Base-by-base conservation (phyloP, 2,113 vertebrate genomes). In the Limnothrissa miodon region DNA sequence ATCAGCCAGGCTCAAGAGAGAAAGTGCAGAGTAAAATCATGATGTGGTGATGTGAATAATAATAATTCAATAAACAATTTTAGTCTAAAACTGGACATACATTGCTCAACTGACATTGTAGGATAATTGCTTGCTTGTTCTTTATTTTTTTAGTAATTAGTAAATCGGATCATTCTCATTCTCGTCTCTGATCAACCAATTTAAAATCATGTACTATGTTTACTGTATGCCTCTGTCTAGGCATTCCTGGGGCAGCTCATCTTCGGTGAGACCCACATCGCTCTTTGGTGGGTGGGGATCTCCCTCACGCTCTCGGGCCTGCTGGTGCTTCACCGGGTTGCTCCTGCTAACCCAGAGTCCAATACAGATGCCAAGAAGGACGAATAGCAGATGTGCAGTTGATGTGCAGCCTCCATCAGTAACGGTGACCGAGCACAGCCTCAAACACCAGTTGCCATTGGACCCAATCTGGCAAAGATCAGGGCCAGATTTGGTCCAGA, bases 241-340 rank as follows among this genome's bases (percentile, higher is more conserved):
- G 97, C 97, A 80, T 88, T 97, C 85, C 92, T 98, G 83, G 97
- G 97, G 74, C 96, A 94, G 84, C 80, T 96, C 87, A 92, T 99
- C 82, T 99, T 97, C 0, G 93, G 95, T 80, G 97, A 99, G 90
- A 94, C 92, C 0, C 96, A 96, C 90, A 93, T 95, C 0, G 90
- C 93, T 1, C 84, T 98, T 89, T 98, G 97, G 97, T 99, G 97
- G 96, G 92, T 96, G 0, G 97, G 98, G n/a, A 95, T 97, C 4
- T 87, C 95, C 23, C 21, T 97, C 89, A 97, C 92, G 0, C 95
- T 99, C 82, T 95, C 95, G 0, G 96, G 97, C 39, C 95, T 98
- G n/a, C 0, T 94, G 85, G 94, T 98, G 42, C 93, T 97, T 83
- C 96, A 98, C 87, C 93, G 94, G 81, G 10, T 88, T 51, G 93